Evolutionary conservation across 2,797 vertebrate species (phyloP).

Genomic region (Triplophysa yarkandensis): DNA sequence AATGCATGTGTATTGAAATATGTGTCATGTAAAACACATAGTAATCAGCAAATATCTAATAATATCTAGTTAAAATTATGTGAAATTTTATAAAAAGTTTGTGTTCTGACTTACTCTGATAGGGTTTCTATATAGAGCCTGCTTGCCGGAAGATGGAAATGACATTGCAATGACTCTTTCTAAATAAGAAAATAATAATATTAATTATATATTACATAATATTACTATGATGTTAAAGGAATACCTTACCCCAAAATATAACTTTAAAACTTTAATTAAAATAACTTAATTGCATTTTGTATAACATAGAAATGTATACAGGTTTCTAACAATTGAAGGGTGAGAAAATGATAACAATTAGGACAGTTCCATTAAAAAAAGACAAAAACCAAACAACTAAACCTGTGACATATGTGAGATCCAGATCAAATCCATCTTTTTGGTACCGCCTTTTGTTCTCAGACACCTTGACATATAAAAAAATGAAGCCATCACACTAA

Average conservation of each 20-base stretch:
- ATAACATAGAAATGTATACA: too few species aligned
- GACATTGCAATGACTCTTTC: conserved; percentile 97
- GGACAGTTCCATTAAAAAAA: conserved; percentile 9
- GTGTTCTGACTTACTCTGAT: conserved; percentile 76
- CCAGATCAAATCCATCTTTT: conserved; percentile 94
- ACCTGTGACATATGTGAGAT: conserved; percentile 96
- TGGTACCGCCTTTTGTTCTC: conserved; percentile 94
- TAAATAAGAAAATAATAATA: conserved; percentile 59
- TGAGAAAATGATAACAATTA: not conserved
- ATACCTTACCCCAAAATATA: too few species aligned
- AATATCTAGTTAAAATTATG: not conserved
- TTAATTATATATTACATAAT: not conserved
- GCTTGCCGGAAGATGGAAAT: conserved; percentile 92
- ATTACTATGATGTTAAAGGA: not conserved
- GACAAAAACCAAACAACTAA: conserved; percentile 43
- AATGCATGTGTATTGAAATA: conserved; percentile 22
- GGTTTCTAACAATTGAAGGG: too few species aligned
- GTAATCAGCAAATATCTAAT: not conserved
- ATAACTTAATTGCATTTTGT: too few species aligned
- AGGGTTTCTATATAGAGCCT: conserved; percentile 93
- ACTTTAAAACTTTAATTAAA: too few species aligned
- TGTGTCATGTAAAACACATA: not conserved
- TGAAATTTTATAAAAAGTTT: not conserved
- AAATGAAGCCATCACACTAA: not conserved
- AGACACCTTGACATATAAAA: conserved; percentile 79